phyloP scores from a whole-genome alignment of 2,888 invertebrate species.

The Caenorhabditis sp. region DNA sequence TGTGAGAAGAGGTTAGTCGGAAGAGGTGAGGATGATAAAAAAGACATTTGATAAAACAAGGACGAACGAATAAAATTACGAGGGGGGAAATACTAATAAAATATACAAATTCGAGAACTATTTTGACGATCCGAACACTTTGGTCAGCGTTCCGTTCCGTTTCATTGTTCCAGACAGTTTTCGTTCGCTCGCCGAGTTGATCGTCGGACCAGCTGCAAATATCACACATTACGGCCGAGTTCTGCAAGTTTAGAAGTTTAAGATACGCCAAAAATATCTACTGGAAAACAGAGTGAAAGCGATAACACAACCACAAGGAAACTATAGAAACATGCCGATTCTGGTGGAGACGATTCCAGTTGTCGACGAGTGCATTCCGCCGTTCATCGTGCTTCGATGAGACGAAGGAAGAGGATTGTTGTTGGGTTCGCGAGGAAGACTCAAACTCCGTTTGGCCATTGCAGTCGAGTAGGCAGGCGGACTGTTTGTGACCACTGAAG shows the following conservation, averaged over 20 bases:
- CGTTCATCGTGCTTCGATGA: slow-evolving; percentile 54
- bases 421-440: slow-evolving; percentile 57
- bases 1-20: not conserved
- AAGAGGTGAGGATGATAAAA: slow-evolving; percentile 2
- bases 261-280: no score
- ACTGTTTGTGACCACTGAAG: slow-evolving; percentile 45
- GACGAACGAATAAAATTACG: not conserved
- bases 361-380: slow-evolving; percentile 52
- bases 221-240: slow-evolving; percentile 7
- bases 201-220: slow-evolving; percentile 57
- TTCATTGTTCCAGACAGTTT: slow-evolving; percentile 71
- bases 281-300: not conserved
- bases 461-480: slow-evolving; percentile 48
- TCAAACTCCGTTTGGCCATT: slow-evolving; percentile 56
- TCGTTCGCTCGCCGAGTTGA: slow-evolving; percentile 48
- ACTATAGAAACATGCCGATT: slow-evolving; percentile 57
- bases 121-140: slow-evolving; percentile 59
- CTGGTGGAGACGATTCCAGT: slow-evolving; percentile 59
- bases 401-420: slow-evolving; percentile 49
- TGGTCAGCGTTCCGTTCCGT: slow-evolving; percentile 60
- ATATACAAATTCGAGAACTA: no score
- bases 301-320: not conserved
- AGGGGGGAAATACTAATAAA: not conserved
- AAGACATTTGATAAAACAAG: not conserved
- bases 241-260: slow-evolving; percentile 7